A percentile compares a stretch with the other conserved stretches of the same genome.
These are phyloP conservation scores for Adelognathus sp. DNA, from an alignment of 2,888 invertebrate species.

Conservation along the genomic window DNA sequence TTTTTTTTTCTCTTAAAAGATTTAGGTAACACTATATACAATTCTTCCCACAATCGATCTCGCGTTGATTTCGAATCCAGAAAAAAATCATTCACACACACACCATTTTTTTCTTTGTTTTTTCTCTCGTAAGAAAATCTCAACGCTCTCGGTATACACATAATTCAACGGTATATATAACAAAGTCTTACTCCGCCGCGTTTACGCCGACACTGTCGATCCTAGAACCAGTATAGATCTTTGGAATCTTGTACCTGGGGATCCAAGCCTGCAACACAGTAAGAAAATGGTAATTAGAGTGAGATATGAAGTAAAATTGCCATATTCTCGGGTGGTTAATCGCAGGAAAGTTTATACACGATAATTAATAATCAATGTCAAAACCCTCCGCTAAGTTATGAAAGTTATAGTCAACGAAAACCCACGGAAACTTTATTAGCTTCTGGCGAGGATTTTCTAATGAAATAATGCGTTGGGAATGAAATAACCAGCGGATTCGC, in stretches of 20 bases:
- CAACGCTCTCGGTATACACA: conserved; percentile 32
- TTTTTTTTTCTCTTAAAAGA: conserved; percentile 68
- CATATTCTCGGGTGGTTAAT: no score
- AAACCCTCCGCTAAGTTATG: no score
- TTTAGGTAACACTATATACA: conserved; percentile 78
- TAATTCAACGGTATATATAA: conserved; percentile 53
- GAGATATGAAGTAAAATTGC: no score
- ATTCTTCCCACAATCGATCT: conserved; percentile 24
- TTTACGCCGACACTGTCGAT: conserved; percentile 60
- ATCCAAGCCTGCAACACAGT: conserved; percentile 74
- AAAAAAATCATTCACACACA: conserved; percentile 10
- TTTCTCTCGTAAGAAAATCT: conserved; percentile 37
- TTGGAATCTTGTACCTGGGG: conserved; percentile 77
- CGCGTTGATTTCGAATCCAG: background rate
- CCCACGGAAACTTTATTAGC: no score
- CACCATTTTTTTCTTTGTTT: conserved; percentile 30
- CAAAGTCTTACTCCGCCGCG: conserved; percentile 51
- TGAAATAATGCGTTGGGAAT: no score
- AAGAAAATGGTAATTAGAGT: conserved; percentile 32
- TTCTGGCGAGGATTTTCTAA: no score
- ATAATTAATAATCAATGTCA: no score
- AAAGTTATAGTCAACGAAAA: no score
- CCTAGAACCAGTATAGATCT: conserved; percentile 78
- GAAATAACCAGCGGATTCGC: no score
- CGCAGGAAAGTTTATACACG: no score